Base-by-base conservation (phyloP, 2,113 vertebrate species). In the Axis porcinus region DNA sequence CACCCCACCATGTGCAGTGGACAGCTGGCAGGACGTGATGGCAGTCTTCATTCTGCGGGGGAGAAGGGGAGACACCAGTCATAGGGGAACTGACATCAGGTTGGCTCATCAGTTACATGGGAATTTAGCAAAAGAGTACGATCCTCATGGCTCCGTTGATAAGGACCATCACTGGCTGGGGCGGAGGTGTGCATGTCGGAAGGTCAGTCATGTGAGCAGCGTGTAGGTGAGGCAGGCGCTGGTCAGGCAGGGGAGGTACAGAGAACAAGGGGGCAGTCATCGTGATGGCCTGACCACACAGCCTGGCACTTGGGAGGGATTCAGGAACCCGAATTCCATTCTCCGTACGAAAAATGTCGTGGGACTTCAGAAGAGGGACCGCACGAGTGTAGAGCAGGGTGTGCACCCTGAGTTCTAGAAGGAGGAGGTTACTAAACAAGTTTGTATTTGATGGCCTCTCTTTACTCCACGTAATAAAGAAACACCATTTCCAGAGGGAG, bases 121-220 rank as follows among this genome's bases (percentile, higher is more conserved):
- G 74, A 45, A 45, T 8, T 23, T 45, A 76, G 25, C 40, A 76
- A 15, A 43, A 43, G 2, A 43, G 40, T 25, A 28, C 1, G 1
- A 8, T 25, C 74, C 74, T 76, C 40, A 15, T 1, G 23, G 74
- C 1, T 45, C 25, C 40, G 27, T 76, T 15, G 40, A 45, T 28
- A 27, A 45, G 74, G 12, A 76, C 40, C 4, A 5, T 8, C 74
- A 45, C 40, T 45, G 40, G 40, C 74, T 27, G 40, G 74, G 40
- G 74, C 0, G 3, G 74, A 78, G 40, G 12, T 4, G 7, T 8
- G 25, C 40, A 2, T 8, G 25, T 45, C 6, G 14, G 23, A 76
- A 76, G 13, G 74, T 45, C 40, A 16, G 40, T 28, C 40, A 2
- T 27, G 25, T 43, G 25, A 28, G 40, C 4, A 28, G 74, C 12